These are phyloP conservation scores for Phrynocephalus versicolor DNA, from an alignment of 2,113 vertebrate species.

Conservation along the genomic window DNA sequence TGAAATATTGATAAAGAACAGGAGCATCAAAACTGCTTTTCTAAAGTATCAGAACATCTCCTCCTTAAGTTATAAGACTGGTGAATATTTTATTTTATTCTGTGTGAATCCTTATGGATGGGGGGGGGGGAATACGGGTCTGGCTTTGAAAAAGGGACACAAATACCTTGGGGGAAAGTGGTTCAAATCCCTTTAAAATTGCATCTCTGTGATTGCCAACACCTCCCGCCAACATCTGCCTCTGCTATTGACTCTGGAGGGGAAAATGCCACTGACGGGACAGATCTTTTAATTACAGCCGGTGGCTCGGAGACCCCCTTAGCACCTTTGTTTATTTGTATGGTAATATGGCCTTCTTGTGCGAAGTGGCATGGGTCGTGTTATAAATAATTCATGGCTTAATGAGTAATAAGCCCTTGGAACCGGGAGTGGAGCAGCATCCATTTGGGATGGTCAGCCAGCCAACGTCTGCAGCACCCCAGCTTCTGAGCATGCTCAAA, in stretches of 20 bases:
- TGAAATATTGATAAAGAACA: no score
- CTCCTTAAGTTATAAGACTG: no score
- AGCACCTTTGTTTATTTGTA: conserved; percentile 66
- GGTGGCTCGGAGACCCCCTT: conserved; percentile 19
- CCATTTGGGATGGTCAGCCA: conserved; percentile 60
- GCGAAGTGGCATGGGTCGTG: conserved; percentile 39
- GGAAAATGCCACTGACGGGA: conserved; percentile 41
- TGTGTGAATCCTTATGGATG: no score
- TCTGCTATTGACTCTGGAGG: neutral
- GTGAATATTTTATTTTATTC: no score
- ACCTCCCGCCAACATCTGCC: conserved; percentile 50
- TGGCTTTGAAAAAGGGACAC: no score
- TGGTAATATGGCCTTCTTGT: conserved; percentile 67
- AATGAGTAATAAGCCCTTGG: conserved; percentile 78
- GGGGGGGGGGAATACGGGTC: no score
- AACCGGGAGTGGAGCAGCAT: conserved; percentile 54
- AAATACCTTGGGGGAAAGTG: no score
- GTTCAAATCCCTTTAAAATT: no score
- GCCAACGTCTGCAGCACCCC: conserved; percentile 66
- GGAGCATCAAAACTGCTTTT: no score
- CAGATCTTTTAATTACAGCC: conserved; percentile 65
- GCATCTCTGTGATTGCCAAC: conserved; percentile 55
- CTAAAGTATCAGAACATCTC: no score
- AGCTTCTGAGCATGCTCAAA: conserved; percentile 26
- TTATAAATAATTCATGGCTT: conserved; percentile 73